Evolutionary conservation across 2,888 invertebrate genomes (phyloP), one percentile per base, ranked within the genome.

Genomic region (Diaphora mendica): DNA sequence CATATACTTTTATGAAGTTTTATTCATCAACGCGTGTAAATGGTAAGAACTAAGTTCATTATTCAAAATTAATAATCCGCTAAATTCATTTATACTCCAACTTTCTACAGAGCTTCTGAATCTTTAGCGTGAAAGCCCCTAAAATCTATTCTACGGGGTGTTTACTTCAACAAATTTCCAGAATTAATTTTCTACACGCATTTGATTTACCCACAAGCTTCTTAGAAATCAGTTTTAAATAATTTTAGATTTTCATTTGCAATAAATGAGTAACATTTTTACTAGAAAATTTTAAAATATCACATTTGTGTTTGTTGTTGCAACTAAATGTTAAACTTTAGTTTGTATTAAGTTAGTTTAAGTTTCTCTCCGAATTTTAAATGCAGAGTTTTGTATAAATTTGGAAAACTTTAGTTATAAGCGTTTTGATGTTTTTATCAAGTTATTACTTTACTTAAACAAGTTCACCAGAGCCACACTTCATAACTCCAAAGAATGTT

Each of bases 61-160:
- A 93, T 91, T 93, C 91, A 92, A 93, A 93, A 93, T 94, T 94
- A 95, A 94, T 94, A 94, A 94, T 93, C 93, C 93, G 90, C 89
- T 89, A 93, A 94, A 95, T 95, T 93, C 92, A 95, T 93, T 93
- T 91, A 88, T 92, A 93, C 91, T 88, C 85, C 85, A 93, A 94
- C 90, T 94, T 93, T 91, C 87, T 87, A 86, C 89, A 91, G 48
- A 92, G 91, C 91, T 86, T 75, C n/a, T n/a, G n/a, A n/a, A n/a
- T n/a, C 81, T 91, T 90, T 83, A 88, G 86, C 87, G n/a, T 68
- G 82, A 64, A 88, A 86, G 80, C 79, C 87, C 87, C 85, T 88
- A 84, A 86, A 89, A 88, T 86, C 81, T 74, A 82, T 86, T 86
- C 83, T 89, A 94, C 90, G 91, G 92, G 90, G 85, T 91, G 89